A percentile compares a stretch with the other conserved stretches of the same genome.
phyloP scores from a whole-genome alignment of 2,888 invertebrate genomes.

The Laothoe populi region DNA sequence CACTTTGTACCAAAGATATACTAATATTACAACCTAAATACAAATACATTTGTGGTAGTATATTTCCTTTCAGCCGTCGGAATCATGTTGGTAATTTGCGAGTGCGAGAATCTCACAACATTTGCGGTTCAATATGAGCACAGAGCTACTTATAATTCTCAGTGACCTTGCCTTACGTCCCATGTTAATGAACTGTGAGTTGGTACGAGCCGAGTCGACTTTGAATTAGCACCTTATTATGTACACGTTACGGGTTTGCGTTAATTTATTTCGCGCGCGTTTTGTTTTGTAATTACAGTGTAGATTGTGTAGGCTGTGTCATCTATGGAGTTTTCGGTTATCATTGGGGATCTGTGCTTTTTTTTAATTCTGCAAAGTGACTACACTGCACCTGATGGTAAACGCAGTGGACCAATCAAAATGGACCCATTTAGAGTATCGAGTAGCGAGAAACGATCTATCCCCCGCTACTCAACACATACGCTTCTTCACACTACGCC shows the following conservation, averaged over 20 bases:
- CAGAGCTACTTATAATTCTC: slow-evolving; percentile 29
- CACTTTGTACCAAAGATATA: too few relatives aligned
- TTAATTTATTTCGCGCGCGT: slow-evolving; percentile 31
- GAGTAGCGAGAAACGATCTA: too few relatives aligned
- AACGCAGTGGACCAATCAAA: too few relatives aligned
- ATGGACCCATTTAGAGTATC: too few relatives aligned
- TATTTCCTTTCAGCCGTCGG: slow-evolving; percentile 2
- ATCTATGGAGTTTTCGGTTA: not conserved
- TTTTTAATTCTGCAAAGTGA: too few relatives aligned
- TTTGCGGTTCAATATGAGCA: slow-evolving; percentile 19
- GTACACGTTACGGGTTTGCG: slow-evolving; percentile 37
- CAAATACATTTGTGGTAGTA: not conserved
- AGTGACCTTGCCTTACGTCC: slow-evolving; percentile 55
- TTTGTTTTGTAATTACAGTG: slow-evolving; percentile 25
- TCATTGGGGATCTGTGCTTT: too few relatives aligned
- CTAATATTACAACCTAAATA: too few relatives aligned
- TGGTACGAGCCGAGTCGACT: slow-evolving; percentile 40
- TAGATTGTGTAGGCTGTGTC: not conserved
- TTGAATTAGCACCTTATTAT: slow-evolving; percentile 61
- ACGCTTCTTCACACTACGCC: too few relatives aligned
- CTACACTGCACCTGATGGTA: too few relatives aligned
- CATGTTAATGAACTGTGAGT: slow-evolving; percentile 61
- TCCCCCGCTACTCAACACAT: too few relatives aligned
- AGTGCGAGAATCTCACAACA: slow-evolving; percentile 17
- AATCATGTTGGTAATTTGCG: slow-evolving; percentile 18